Conservation (phyloP, 2,113 vertebrate genomes). For the Istiophorus platypterus region DNA sequence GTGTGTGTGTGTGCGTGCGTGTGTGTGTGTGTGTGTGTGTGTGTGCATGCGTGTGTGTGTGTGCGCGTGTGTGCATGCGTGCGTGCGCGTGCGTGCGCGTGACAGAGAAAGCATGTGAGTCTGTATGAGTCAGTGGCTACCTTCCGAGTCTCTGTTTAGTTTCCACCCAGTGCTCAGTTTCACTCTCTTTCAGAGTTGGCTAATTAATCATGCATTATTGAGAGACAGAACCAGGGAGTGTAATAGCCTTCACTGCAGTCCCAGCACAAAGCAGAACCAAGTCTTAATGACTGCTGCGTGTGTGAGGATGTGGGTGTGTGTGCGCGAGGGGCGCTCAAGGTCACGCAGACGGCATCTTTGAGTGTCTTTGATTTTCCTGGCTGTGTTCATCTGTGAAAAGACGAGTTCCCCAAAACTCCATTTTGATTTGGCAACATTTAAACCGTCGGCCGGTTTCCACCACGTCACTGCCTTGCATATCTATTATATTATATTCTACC, state of each 20-base stretch:
- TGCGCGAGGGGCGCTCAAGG: constrained; percentile 57
- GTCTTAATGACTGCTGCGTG: constrained; percentile 55
- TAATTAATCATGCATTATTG: constrained; percentile 88
- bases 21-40: no score
- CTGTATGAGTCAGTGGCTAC: constrained; percentile 42
- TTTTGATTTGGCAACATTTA: constrained; percentile 14
- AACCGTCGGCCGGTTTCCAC: background rate
- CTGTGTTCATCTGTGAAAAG: constrained; percentile 20
- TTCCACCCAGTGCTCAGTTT: constrained; percentile 83
- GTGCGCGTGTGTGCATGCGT: constrained; percentile 22
- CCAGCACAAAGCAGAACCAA: constrained; percentile 63
- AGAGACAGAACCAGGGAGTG: constrained; percentile 77
- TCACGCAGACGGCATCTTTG: constrained; percentile 52
- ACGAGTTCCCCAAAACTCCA: background rate
- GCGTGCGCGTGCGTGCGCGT: constrained; percentile 30
- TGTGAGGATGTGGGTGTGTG: constrained; percentile 15
- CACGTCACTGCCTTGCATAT: background rate
- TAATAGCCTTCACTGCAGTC: constrained; percentile 78
- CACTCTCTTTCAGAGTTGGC: constrained; percentile 81
- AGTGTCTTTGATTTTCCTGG: constrained; percentile 42
- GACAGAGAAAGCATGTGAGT: constrained; percentile 17
- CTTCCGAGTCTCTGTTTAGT: constrained; percentile 71
- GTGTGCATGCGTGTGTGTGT: constrained; percentile 21
- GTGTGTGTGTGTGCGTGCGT: constrained; percentile 20
- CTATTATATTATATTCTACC: background rate